Conservation (phyloP, 2,797 vertebrate species). For the Gadopsis bispinosus region DNA sequence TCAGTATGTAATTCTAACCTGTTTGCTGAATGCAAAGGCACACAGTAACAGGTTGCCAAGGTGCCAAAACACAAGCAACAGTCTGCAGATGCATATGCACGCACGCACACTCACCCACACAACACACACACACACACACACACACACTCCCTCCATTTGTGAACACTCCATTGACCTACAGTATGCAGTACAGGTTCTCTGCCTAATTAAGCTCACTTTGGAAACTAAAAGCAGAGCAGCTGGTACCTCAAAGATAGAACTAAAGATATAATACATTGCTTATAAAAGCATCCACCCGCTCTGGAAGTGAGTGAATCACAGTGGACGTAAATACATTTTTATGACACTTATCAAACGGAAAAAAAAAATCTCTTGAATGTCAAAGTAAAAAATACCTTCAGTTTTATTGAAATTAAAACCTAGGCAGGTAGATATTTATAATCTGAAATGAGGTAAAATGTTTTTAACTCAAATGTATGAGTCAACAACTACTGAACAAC, state of each 20-base stretch:
- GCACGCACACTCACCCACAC: constrained; percentile 41
- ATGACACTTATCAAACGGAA: constrained; percentile 2
- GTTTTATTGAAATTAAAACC: constrained; percentile 10
- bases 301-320: constrained; percentile 26
- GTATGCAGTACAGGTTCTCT: constrained; percentile 27
- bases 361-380: constrained; percentile 16
- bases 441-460: background rate
- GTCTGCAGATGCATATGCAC: constrained; percentile 16
- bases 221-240: constrained; percentile 54
- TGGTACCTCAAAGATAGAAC: constrained; percentile 40
- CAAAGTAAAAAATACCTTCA: constrained; percentile 18
- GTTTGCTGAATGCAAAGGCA: constrained; percentile 41
- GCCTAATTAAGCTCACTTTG: constrained; percentile 46
- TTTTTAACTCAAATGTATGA: constrained; percentile 8
- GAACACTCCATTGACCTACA: constrained; percentile 53
- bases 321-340: constrained; percentile 43
- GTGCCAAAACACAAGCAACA: constrained; percentile 61
- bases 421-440: background rate
- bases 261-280: constrained; percentile 14
- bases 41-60: constrained; percentile 64
- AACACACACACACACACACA: constrained; percentile 21
- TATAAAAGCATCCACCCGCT: constrained; percentile 54
- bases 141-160: constrained; percentile 38
- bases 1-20: constrained; percentile 45
- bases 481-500: constrained; percentile 6